Evolutionary conservation across 2,113 vertebrate genomes (phyloP), one percentile per base, ranked within the genome.

Genomic region (Cottus gobio): DNA sequence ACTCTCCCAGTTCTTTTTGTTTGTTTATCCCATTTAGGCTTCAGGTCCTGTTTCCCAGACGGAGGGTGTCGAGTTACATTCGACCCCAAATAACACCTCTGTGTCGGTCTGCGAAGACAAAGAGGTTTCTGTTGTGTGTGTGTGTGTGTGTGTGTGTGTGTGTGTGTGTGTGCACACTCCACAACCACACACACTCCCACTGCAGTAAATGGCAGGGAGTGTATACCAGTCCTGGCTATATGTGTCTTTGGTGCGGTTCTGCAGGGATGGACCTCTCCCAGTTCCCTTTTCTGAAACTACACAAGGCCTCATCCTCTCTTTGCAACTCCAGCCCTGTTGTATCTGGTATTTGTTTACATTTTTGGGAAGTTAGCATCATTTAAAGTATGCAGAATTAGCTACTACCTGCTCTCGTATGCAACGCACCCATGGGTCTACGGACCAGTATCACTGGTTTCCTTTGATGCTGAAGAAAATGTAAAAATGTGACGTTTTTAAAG

Each of bases 1-100:
- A 73, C 46, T 64, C 39, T 77, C 73, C 76, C 70, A 69, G 65
- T 84, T 85, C 1, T 9, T 8, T 37, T 36, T 67, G 1, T 13
- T 10, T 13, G 1, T 42, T 16, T 15, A 9, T 80, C 60, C 54
- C 70, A 58, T 58, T 77, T 1, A 15, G 64, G 31, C 66, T 57
- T 50, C 48, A n/a, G 64, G 64, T 66, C 48, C 39, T 77, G 82
- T 72, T 52, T 69, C 44, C 79, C 86, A 84, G 81, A 80, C 86
- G 85, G 77, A 77, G 62, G 10, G 88, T n/a, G 28, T 92, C 64
- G 7, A 48, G 81, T 92, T 93, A 81, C 91, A 71, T 61, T 66
- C 37, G 44, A 60, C 61, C 77, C 63, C 28, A 74, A 89, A 86
- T 82, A 74, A 79, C 90, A 84, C 85, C 80, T 76, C 87, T 39